Conservation (phyloP, 2,113 vertebrate species). For the Arvicanthis niloticus region DNA sequence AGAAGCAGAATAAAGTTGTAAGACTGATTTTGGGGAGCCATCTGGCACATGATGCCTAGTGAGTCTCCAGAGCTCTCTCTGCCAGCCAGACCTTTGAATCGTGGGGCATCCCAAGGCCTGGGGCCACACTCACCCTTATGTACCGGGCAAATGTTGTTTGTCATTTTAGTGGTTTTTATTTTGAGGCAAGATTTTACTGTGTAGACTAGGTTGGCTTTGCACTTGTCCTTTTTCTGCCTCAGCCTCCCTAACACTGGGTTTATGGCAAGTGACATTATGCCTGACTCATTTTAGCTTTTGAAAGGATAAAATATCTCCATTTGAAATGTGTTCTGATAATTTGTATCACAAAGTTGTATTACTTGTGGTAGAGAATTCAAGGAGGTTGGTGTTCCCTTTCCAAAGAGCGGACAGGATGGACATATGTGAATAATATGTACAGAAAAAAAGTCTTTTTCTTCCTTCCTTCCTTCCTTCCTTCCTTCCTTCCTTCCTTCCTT, state of each 20-base stretch:
- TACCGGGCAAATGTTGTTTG: neutral
- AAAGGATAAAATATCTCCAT: slow-evolving; percentile 50
- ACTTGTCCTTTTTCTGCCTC: neutral
- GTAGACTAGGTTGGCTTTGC: neutral
- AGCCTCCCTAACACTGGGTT: neutral
- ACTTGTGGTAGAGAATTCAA: neutral
- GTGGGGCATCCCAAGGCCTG: neutral
- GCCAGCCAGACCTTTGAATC: neutral
- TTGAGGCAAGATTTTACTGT: neutral
- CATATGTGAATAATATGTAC: slow-evolving; percentile 62
- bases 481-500: no score
- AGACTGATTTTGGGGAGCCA: neutral
- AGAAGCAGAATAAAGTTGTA: neutral
- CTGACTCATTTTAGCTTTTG: neutral
- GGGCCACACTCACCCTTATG: neutral
- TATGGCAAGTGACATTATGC: no score
- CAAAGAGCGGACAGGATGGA: slow-evolving; percentile 25
- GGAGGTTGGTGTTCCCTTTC: neutral
- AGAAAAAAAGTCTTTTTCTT: slow-evolving; percentile 48
- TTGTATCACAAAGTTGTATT: slow-evolving; percentile 15
- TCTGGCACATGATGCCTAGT: neutral
- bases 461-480: no score
- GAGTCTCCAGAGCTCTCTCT: neutral
- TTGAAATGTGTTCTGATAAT: neutral
- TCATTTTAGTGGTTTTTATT: neutral